phyloP scores from a whole-genome alignment of 2,797 vertebrate genomes.

The Schizopygopsis pylzovi region DNA sequence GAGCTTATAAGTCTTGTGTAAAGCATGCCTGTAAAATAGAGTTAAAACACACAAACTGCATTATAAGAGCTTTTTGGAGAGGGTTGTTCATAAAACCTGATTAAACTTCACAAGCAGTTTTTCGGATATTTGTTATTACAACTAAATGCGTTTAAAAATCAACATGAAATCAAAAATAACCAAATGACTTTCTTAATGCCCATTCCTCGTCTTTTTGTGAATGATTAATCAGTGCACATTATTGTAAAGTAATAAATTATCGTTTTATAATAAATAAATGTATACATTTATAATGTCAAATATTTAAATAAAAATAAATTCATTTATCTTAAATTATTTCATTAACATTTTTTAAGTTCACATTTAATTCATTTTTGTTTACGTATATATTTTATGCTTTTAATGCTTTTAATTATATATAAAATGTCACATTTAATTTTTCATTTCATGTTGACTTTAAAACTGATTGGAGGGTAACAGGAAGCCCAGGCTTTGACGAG shows the following conservation, averaged over 20 bases:
- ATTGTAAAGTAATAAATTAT: background rate
- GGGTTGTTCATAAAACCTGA: slow-evolving; percentile 57
- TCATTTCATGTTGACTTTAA: slow-evolving; percentile 7
- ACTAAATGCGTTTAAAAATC: background rate
- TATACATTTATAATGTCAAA: background rate
- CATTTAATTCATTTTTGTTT: background rate
- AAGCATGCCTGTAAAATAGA: slow-evolving; percentile 60
- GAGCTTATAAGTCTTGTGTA: slow-evolving; percentile 31
- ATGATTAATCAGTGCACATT: background rate
- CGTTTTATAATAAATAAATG: background rate
- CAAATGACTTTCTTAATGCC: background rate
- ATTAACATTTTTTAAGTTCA: background rate
- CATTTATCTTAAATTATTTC: background rate
- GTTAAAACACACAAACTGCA: slow-evolving; percentile 56
- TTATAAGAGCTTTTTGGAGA: slow-evolving; percentile 55
- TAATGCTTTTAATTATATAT: too few relatives aligned
- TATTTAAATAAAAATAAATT: background rate
- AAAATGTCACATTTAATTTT: background rate
- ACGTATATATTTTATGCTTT: too few relatives aligned
- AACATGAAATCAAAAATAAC: slow-evolving; percentile 18
- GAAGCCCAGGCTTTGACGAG: background rate
- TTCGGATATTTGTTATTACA: background rate
- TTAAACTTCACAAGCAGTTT: background rate
- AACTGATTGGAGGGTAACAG: background rate
- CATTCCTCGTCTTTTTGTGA: background rate